Conservation (phyloP, 1,140 invertebrate genomes). For the Chironomus tepperi region DNA sequence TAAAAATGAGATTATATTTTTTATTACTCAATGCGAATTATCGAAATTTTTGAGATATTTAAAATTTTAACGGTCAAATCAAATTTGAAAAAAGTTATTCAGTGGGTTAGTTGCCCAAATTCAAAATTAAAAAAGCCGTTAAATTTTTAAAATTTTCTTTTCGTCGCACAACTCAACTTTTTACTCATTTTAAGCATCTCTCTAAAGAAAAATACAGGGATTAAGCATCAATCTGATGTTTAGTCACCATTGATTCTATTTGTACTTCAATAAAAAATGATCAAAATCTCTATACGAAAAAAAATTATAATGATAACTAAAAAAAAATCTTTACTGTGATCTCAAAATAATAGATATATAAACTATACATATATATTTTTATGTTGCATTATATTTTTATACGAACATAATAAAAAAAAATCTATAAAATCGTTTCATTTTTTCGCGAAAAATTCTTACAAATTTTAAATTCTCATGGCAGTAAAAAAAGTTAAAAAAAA, state of each 20-base stretch:
- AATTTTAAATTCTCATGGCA: neutral
- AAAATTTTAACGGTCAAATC: too few relatives aligned
- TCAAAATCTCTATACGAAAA: neutral
- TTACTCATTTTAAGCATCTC: too few relatives aligned
- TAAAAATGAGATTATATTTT: too few relatives aligned
- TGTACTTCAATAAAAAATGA: neutral
- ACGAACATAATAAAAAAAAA: neutral
- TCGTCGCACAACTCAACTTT: too few relatives aligned
- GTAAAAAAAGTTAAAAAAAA: neutral
- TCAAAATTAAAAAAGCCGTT: too few relatives aligned
- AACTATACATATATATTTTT: neutral
- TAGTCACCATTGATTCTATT: neutral
- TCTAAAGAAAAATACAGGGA: too few relatives aligned
- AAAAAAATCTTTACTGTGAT: constrained; percentile 18
- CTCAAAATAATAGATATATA: constrained; percentile 14
- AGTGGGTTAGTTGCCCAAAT: too few relatives aligned
- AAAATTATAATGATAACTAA: constrained; percentile 1
- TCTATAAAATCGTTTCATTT: neutral
- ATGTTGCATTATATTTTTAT: constrained; percentile 20
- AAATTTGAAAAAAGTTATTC: too few relatives aligned
- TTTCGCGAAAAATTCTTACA: neutral
- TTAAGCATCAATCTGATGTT: too few relatives aligned
- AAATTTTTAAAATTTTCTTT: too few relatives aligned
- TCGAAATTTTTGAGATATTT: too few relatives aligned
- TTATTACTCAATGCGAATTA: too few relatives aligned